Conservation (phyloP, 2,888 invertebrate species). For the Odontocerum albicorne region DNA sequence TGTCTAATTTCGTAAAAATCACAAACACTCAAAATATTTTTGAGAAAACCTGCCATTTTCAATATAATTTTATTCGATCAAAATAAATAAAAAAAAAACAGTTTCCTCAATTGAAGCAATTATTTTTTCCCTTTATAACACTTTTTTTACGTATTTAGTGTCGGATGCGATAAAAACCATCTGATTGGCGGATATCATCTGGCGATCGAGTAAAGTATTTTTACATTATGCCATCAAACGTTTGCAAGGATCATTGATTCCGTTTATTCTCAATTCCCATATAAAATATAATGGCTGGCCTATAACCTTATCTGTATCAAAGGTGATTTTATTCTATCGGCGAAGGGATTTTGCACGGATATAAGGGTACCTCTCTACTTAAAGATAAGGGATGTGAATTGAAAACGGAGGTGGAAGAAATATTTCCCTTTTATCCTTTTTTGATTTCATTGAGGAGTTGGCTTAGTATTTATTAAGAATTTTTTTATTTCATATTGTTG, state of each 20-base stretch:
- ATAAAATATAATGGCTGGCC: neutral
- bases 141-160: no score
- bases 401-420: no score
- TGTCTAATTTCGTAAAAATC: neutral
- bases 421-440: no score
- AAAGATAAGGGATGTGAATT: no score
- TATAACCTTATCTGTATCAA: neutral
- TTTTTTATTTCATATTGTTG: no score
- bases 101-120: no score
- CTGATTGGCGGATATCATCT: neutral
- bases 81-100: no score
- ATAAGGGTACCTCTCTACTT: no score
- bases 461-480: no score
- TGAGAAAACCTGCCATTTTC: neutral
- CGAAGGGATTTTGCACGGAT: neutral
- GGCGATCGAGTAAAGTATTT: neutral
- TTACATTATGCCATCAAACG: neutral
- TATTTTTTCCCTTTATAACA: no score
- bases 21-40: conserved; percentile 5
- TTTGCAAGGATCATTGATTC: neutral
- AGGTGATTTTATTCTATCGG: neutral
- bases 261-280: neutral
- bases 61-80: no score
- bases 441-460: no score
- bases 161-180: neutral